Conservation (phyloP, 2,113 vertebrate species). For the Mastomys natalensis region DNA sequence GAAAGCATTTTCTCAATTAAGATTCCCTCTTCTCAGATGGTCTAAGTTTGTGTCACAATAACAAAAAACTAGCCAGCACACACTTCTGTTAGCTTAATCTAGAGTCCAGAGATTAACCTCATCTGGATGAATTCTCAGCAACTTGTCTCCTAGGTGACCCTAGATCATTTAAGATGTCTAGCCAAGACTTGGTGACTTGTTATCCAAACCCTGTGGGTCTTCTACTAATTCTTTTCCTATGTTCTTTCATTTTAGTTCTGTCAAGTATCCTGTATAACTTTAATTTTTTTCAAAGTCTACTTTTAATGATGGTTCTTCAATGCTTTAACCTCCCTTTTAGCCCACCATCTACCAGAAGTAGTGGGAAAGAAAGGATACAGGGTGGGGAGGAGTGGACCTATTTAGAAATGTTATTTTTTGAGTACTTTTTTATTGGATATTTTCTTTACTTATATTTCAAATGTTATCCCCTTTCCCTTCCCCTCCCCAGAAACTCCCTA, state of each 20-base stretch:
- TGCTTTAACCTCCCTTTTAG: no score
- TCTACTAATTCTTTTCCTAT: slow-evolving; percentile 12
- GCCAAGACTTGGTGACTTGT: slow-evolving; percentile 30
- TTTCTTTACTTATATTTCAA: no score
- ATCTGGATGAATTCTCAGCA: background rate
- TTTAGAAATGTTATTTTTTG: no score
- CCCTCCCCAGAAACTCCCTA: no score
- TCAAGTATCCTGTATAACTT: background rate
- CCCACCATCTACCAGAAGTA: no score
- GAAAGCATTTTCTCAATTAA: background rate
- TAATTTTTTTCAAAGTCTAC: no score
- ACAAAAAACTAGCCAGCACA: background rate
- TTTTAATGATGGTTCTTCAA: no score
- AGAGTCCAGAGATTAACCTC: background rate
- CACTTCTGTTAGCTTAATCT: background rate
- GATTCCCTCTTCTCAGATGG: background rate
- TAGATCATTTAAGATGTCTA: slow-evolving; percentile 18
- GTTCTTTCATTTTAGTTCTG: slow-evolving; percentile 12
- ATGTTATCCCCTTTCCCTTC: no score
- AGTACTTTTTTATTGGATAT: no score
- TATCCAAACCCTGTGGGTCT: background rate
- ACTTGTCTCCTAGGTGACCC: background rate
- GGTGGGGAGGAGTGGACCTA: no score
- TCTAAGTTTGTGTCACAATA: background rate
- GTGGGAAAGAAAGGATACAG: no score